These are phyloP conservation scores for Ostrea edulis DNA, from an alignment of 1,140 invertebrate species.

Conservation along the genomic window DNA sequence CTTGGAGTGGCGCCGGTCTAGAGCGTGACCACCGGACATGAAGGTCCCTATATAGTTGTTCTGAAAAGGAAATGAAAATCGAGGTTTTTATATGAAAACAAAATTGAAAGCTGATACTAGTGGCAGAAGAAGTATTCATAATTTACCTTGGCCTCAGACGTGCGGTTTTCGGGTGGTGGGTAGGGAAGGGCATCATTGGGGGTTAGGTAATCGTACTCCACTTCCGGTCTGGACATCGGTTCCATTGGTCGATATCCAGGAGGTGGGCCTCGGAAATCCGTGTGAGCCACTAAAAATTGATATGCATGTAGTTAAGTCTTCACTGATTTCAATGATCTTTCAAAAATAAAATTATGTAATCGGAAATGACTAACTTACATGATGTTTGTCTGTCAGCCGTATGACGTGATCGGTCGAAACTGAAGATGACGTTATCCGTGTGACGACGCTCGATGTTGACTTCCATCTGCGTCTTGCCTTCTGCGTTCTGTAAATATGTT, in stretches of 20 bases:
- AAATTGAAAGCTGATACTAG: too few species aligned
- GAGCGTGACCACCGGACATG: constrained; percentile 57
- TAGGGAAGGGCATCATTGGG: constrained; percentile 69
- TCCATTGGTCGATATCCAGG: constrained; percentile 55
- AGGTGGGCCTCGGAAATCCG: constrained; percentile 63
- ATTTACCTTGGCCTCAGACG: constrained; percentile 66
- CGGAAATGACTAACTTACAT: constrained; percentile 57
- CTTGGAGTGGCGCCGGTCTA: constrained; percentile 50
- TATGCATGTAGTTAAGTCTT: not conserved
- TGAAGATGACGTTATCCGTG: constrained; percentile 65
- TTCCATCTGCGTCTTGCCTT: constrained; percentile 60
- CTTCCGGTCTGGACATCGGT: constrained; percentile 53
- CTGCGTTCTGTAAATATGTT: constrained; percentile 54
- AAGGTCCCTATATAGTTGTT: constrained; percentile 66
- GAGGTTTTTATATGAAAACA: too few species aligned
- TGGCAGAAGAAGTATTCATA: too few species aligned
- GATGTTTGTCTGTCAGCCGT: constrained; percentile 64
- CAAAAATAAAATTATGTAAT: not conserved
- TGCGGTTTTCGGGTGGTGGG: constrained; percentile 53
- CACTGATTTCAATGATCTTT: not conserved
- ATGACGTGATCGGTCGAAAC: constrained; percentile 61
- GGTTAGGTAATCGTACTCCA: constrained; percentile 65
- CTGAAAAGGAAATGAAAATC: constrained; percentile 53
- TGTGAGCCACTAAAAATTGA: constrained; percentile 60
- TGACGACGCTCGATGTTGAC: constrained; percentile 64